phyloP scores from a whole-genome alignment of 2,888 invertebrate species.

The Mesorhabditis belari region DNA sequence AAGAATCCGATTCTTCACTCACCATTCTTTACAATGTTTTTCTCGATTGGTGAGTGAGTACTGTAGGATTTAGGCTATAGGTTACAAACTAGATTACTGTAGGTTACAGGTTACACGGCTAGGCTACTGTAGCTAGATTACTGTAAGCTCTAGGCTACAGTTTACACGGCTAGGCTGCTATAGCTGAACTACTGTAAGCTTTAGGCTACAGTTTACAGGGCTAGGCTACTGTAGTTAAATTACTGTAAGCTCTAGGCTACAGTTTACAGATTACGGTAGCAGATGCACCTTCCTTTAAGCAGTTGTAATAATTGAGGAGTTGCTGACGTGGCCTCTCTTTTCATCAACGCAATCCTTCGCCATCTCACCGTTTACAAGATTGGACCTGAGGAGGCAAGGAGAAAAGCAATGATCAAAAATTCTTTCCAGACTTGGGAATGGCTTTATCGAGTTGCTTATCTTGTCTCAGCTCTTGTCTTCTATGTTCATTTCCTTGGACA shows the following conservation, averaged over 20 bases:
- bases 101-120: too few relatives aligned
- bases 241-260: too few relatives aligned
- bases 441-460: background rate
- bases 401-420: background rate
- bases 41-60: background rate
- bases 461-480: background rate
- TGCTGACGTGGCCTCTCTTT: background rate
- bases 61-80: too few relatives aligned
- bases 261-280: too few relatives aligned
- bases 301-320: background rate
- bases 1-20: background rate
- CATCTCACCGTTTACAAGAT: background rate
- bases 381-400: background rate
- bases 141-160: too few relatives aligned
- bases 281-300: too few relatives aligned
- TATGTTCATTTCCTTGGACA: background rate
- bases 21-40: background rate
- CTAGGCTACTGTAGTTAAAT: too few relatives aligned
- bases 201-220: too few relatives aligned
- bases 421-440: background rate
- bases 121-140: too few relatives aligned
- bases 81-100: too few relatives aligned
- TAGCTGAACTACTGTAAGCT: too few relatives aligned
- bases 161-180: too few relatives aligned
- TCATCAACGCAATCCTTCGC: background rate